Percentiles rank a stretch among this genome's conserved stretches.
These are phyloP conservation scores for Aramus guarauna DNA, from an alignment of 2,113 vertebrate genomes.

Conservation along the genomic window DNA sequence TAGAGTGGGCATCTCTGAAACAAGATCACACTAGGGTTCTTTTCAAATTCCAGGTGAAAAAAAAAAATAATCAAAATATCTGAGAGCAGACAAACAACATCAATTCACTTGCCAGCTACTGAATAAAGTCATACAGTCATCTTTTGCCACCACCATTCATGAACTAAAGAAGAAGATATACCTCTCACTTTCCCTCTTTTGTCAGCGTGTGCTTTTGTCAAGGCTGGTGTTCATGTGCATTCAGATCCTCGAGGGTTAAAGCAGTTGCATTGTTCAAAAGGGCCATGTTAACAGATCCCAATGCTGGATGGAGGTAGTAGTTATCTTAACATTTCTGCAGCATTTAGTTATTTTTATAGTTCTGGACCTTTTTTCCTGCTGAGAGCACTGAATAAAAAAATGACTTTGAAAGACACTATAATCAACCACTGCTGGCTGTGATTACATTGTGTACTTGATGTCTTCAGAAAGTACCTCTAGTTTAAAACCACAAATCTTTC, in stretches of 20 bases:
- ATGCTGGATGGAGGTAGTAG: background rate
- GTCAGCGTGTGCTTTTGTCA: background rate
- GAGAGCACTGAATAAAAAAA: conserved; percentile 43
- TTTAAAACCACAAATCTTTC: conserved; percentile 22
- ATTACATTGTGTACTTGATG: conserved; percentile 42
- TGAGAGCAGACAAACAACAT: background rate
- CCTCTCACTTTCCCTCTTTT: background rate
- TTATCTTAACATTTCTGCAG: conserved; percentile 22
- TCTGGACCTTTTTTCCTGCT: conserved; percentile 36
- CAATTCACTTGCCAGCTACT: background rate
- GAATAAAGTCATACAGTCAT: background rate
- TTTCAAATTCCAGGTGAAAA: background rate
- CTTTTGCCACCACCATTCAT: background rate
- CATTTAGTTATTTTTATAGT: conserved; percentile 45
- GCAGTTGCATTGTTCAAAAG: background rate
- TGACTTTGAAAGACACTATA: conserved; percentile 53
- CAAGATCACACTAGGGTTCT: background rate
- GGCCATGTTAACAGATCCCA: background rate
- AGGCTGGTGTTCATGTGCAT: background rate
- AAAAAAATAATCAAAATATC: background rate
- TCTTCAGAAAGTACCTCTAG: conserved; percentile 41
- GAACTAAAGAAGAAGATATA: background rate
- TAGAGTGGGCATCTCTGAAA: background rate
- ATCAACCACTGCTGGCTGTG: conserved; percentile 43
- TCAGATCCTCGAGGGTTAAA: background rate